These are phyloP conservation scores for Urophycis tenuis DNA, from an alignment of 2,797 vertebrate genomes.

Conservation along the genomic window DNA sequence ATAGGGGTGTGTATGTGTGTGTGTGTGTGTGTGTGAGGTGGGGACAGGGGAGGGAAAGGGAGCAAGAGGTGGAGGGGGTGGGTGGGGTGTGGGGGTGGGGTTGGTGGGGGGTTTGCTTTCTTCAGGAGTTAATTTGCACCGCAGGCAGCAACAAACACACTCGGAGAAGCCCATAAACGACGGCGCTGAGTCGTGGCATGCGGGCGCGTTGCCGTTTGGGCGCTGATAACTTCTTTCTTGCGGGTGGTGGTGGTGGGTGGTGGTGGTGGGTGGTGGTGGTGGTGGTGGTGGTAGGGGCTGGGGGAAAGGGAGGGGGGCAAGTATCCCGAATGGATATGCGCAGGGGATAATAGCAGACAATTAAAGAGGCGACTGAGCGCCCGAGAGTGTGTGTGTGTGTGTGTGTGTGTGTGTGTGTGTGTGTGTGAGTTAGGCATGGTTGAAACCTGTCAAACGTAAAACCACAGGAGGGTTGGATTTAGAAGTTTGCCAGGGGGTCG, in stretches of 20 bases:
- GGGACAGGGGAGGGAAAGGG: constrained; percentile 43
- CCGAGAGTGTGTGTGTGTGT: constrained; percentile 38
- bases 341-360: constrained; percentile 63
- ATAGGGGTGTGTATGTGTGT: neutral
- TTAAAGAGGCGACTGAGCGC: constrained; percentile 64
- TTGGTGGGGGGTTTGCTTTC: constrained; percentile 38
- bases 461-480: constrained; percentile 51
- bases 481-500: constrained; percentile 1
- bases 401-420: constrained; percentile 31
- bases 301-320: constrained; percentile 37
- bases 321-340: constrained; percentile 54
- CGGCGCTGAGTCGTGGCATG: constrained; percentile 28
- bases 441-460: constrained; percentile 66
- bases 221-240: neutral
- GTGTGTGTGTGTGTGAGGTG: neutral
- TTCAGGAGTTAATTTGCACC: constrained; percentile 59
- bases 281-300: constrained; percentile 36
- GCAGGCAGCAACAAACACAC: constrained; percentile 48
- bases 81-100: neutral
- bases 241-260: neutral
- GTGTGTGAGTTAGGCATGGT: constrained; percentile 62
- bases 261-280: constrained; percentile 25
- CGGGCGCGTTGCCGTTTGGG: neutral
- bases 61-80: constrained; percentile 25
- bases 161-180: neutral